These are phyloP conservation scores for Quadroppia sp. DNA, from an alignment of 2,888 invertebrate genomes.

Conservation along the genomic window DNA sequence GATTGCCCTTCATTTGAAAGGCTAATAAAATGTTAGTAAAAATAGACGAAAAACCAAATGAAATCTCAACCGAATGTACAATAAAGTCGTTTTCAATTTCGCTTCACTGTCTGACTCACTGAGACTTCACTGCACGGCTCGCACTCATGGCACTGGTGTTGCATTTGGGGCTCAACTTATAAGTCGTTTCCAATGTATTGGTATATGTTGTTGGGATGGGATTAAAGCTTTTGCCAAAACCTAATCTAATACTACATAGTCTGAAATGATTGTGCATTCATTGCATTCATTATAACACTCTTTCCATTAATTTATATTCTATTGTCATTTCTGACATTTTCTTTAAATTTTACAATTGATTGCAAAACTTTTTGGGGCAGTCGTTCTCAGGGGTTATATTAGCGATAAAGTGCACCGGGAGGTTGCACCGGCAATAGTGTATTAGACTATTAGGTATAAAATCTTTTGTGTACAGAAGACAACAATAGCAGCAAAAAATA, in stretches of 20 bases:
- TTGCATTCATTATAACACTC: neutral
- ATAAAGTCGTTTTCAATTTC: neutral
- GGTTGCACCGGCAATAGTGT: neutral
- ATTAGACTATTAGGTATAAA: neutral
- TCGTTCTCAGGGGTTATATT: neutral
- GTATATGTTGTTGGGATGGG: too few relatives aligned
- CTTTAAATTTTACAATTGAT: slow-evolving; percentile 9
- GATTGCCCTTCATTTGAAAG: neutral
- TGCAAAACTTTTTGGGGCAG: neutral
- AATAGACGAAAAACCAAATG: neutral
- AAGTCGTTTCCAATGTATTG: too few relatives aligned
- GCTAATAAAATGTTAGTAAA: neutral
- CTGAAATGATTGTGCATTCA: neutral
- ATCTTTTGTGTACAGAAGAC: neutral
- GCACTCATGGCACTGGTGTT: neutral
- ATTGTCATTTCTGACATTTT: slow-evolving; percentile 13
- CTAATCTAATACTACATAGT: too few relatives aligned
- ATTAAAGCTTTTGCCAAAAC: too few relatives aligned
- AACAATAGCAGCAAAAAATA: too few relatives aligned
- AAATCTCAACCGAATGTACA: slow-evolving; percentile 5
- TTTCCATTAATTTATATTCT: slow-evolving; percentile 9
- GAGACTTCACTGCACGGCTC: slow-evolving; percentile 10
- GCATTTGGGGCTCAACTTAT: too few relatives aligned
- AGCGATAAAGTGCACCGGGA: neutral
- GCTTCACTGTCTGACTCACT: slow-evolving; percentile 4